Evolutionary conservation across 2,888 invertebrate species (phyloP).

Genomic region (Diaphora mendica): DNA sequence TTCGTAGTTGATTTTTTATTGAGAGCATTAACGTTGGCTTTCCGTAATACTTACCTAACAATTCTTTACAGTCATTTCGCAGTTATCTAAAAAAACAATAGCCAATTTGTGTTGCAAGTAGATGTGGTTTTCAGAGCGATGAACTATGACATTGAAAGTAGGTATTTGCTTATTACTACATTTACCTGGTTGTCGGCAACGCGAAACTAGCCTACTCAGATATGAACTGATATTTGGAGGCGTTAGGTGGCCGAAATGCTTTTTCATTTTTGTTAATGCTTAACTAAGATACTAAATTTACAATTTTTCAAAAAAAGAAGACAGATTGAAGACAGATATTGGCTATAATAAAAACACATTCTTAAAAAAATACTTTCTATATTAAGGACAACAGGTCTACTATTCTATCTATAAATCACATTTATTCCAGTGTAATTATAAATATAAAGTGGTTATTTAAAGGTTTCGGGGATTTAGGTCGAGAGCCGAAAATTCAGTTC

Average conservation of each 20-base stretch:
- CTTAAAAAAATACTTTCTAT: no score
- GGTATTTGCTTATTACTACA: no score
- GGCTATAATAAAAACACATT: no score
- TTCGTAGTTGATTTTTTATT: slow-evolving; percentile 21
- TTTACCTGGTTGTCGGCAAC: no score
- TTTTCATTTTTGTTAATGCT: no score
- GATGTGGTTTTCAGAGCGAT: not conserved
- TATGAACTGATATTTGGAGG: no score
- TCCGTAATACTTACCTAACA: not conserved
- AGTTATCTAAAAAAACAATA: not conserved
- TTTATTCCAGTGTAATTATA: not conserved
- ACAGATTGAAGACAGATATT: no score
- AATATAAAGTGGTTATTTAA: not conserved
- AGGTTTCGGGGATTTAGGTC: not conserved
- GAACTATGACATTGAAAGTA: not conserved
- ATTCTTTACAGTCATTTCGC: not conserved
- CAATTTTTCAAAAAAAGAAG: no score
- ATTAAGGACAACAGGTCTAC: no score
- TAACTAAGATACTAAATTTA: no score
- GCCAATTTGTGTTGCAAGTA: not conserved
- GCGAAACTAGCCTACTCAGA: no score
- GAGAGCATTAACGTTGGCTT: not conserved
- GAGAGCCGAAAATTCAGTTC: not conserved
- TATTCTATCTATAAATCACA: not conserved
- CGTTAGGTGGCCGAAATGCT: no score